Conservation (phyloP, 2,888 invertebrate species). For the Pyrrhia umbra region DNA sequence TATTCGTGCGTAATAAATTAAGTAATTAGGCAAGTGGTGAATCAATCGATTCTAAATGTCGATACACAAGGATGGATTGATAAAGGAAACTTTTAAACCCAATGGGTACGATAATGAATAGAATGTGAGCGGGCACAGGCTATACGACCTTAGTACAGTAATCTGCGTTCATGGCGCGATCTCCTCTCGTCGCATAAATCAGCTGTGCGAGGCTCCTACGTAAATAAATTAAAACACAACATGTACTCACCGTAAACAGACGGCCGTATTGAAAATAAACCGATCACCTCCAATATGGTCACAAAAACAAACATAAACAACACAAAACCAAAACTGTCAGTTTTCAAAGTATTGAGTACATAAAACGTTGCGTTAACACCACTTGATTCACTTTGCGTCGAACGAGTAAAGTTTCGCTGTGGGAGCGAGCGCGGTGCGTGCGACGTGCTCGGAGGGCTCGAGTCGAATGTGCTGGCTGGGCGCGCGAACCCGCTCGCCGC, state of each 20-base stretch:
- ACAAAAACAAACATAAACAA: constrained; percentile 85
- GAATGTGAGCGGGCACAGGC: constrained; percentile 75
- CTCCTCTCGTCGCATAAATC: constrained; percentile 83
- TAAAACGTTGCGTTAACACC: constrained; percentile 75
- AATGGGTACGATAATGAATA: constrained; percentile 69
- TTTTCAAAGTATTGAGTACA: constrained; percentile 71
- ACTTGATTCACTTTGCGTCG: constrained; percentile 81
- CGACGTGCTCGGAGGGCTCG: constrained; percentile 75
- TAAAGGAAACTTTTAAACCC: constrained; percentile 61
- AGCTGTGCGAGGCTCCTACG: constrained; percentile 78
- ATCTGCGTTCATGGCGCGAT: constrained; percentile 81
- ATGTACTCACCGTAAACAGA: constrained; percentile 87
- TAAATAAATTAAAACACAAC: constrained; percentile 83
- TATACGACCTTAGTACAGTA: constrained; percentile 80
- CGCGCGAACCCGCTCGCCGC: constrained; percentile 35
- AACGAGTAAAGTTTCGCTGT: constrained; percentile 83
- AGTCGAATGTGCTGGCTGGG: constrained; percentile 76
- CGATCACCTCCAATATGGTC: constrained; percentile 86
- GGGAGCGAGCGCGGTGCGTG: constrained; percentile 76
- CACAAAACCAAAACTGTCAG: constrained; percentile 84
- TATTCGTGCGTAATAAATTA: constrained; percentile 41
- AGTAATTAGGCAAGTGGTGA: constrained; percentile 47
- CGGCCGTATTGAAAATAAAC: constrained; percentile 84
- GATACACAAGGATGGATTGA: constrained; percentile 57
- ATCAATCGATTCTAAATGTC: constrained; percentile 30